These are phyloP conservation scores for Zophobas atratus DNA, from an alignment of 1,140 invertebrate genomes.

Conservation along the genomic window DNA sequence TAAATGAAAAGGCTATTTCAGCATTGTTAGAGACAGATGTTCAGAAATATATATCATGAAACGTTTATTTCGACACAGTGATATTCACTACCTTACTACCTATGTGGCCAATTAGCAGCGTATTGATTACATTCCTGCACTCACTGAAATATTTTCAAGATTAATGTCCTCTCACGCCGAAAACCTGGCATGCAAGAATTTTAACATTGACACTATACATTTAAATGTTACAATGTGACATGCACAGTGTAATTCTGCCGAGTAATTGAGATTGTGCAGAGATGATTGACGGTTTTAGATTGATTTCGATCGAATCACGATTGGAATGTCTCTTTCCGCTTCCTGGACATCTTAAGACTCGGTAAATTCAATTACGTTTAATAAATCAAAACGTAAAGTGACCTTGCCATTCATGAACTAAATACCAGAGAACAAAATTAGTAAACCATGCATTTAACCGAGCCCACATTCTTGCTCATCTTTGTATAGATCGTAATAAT, in stretches of 20 bases:
- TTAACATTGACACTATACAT: conserved; percentile 2
- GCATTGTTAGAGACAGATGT: conserved; percentile 4
- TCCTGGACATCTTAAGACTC: neutral
- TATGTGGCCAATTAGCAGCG: neutral
- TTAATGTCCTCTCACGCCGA: neutral
- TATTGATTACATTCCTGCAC: neutral
- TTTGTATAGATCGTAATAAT: conserved; percentile 27
- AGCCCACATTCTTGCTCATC: conserved; percentile 39
- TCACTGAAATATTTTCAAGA: neutral
- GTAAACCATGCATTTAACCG: conserved; percentile 30
- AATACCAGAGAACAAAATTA: conserved; percentile 39
- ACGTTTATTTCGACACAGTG: neutral
- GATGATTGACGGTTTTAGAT: conserved; percentile 1
- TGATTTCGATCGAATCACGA: neutral
- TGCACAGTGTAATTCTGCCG: neutral
- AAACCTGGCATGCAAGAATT: neutral
- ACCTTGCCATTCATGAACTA: conserved; percentile 42
- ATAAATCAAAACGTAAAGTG: conserved; percentile 31
- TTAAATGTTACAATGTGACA: conserved; percentile 10
- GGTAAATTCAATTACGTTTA: neutral
- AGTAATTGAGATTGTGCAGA: conserved; percentile 13
- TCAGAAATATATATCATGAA: neutral
- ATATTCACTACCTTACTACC: neutral
- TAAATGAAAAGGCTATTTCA: conserved; percentile 7
- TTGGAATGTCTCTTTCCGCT: conserved; percentile 1